phyloP scores from a whole-genome alignment of 2,797 vertebrate species.

The Chelmon rostratus region DNA sequence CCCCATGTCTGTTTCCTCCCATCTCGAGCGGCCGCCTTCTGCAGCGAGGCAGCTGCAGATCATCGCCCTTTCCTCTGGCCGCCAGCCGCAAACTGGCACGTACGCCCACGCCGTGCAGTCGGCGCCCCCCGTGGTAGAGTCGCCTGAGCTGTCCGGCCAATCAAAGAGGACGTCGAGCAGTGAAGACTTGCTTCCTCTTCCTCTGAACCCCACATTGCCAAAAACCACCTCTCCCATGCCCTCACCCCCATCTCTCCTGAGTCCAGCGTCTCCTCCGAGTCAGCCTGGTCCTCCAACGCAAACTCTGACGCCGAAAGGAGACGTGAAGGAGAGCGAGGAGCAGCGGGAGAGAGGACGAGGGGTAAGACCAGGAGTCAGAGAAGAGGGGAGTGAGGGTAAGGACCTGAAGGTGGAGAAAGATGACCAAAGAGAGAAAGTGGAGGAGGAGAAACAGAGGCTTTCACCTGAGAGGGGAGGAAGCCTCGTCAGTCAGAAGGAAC shows the following conservation, averaged over 20 bases:
- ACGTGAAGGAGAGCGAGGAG: slow-evolving; percentile 42
- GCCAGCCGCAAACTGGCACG: slow-evolving; percentile 88
- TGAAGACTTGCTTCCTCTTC: slow-evolving; percentile 65
- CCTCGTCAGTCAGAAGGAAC: neutral
- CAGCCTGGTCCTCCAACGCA: slow-evolving; percentile 73
- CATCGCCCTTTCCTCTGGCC: slow-evolving; percentile 92
- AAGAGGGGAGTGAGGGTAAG: slow-evolving; percentile 2
- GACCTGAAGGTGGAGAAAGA: slow-evolving; percentile 48
- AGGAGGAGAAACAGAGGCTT: slow-evolving; percentile 37
- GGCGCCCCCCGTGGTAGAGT: slow-evolving; percentile 77
- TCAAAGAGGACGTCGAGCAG: slow-evolving; percentile 77
- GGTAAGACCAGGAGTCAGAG: slow-evolving; percentile 13
- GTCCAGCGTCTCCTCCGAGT: slow-evolving; percentile 76
- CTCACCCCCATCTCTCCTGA: slow-evolving; percentile 82
- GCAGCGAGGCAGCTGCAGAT: slow-evolving; percentile 89
- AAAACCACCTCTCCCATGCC: slow-evolving; percentile 83
- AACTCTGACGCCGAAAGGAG: slow-evolving; percentile 43
- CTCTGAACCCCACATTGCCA: slow-evolving; percentile 70
- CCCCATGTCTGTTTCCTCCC: slow-evolving; percentile 77
- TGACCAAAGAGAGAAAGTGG: slow-evolving; percentile 55
- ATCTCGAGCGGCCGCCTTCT: slow-evolving; percentile 83
- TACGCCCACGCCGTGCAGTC: slow-evolving; percentile 79
- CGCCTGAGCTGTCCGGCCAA: slow-evolving; percentile 77
- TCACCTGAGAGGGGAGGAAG: neutral
- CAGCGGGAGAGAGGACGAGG: slow-evolving; percentile 31